Evolutionary conservation across 2,888 invertebrate species (phyloP).

Genomic region (Ophion costatus): DNA sequence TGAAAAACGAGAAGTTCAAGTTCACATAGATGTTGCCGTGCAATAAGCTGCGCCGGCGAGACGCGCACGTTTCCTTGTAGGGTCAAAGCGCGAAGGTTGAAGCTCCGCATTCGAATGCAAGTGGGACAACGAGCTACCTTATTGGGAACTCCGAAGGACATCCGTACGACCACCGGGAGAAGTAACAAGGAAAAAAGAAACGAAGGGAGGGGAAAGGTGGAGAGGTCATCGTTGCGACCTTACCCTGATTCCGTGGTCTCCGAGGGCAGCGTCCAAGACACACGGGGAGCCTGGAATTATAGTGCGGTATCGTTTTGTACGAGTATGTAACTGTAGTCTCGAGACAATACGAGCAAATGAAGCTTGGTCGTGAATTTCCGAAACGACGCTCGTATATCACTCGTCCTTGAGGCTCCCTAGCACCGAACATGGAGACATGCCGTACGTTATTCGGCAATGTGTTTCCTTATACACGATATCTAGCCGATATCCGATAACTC

Average conservation of each 20-base stretch:
- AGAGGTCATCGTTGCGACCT: constrained; percentile 78
- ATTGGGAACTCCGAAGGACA: constrained; percentile 76
- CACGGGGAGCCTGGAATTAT: neutral
- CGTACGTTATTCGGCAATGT: constrained; percentile 13
- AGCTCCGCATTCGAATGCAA: constrained; percentile 71
- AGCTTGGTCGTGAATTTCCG: constrained; percentile 24
- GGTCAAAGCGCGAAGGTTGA: constrained; percentile 77
- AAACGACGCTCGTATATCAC: constrained; percentile 2
- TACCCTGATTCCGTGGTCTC: constrained; percentile 76
- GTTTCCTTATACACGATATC: neutral
- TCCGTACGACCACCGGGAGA: constrained; percentile 46
- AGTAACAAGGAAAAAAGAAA: constrained; percentile 22
- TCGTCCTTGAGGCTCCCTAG: constrained; percentile 21
- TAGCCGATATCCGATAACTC: neutral
- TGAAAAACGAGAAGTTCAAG: constrained; percentile 25
- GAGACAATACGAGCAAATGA: constrained; percentile 15
- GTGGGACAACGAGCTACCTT: constrained; percentile 77
- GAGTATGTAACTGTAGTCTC: neutral
- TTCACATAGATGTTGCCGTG: constrained; percentile 53
- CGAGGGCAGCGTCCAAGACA: constrained; percentile 13
- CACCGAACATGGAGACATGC: neutral
- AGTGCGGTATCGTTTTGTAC: neutral
- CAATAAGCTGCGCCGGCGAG: constrained; percentile 58
- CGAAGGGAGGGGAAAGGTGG: constrained; percentile 17
- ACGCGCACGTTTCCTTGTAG: constrained; percentile 72